Base-by-base conservation (phyloP, 2,888 invertebrate species). In the Lepetodrilus schrolli region DNA sequence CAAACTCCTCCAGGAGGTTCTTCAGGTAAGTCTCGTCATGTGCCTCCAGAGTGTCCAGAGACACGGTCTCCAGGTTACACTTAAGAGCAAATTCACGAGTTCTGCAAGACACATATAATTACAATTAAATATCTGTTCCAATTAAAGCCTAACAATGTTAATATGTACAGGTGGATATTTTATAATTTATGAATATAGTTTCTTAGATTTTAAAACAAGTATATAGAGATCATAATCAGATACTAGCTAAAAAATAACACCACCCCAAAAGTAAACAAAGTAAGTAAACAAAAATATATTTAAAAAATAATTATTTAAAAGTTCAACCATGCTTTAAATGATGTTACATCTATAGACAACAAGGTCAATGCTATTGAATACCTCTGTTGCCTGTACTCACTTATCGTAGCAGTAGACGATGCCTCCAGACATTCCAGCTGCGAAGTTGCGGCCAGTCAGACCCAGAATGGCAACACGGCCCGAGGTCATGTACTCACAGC, bases 401-500 rank as follows among this genome's bases (percentile, higher is more conserved):
- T 91, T 93, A 88, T 99, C 98, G 90, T 96, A 95, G 13, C 99
- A 95, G 90, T 96, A 99, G 0, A 99, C 99, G 81, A 99, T 95
- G 75, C 97, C 97, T 58, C 96, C 96, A 74, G 98, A 98, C 99
- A 99, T 99, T 83, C 99, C 99, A 65, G 99, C 99, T 7, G 98
- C 99, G 92, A 99, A 99, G 92, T 99, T 99, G 78, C 99, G 92
- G 0, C 99, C 99, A 5, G 98, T 98, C 75, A 96, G 93, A 0
- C 98, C 98, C 17, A 99, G 93, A 86, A 99, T 95, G 69, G 99
- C 93, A 78, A 95, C 95, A 75, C 93, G 92, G 74, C 98, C 98
- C 13, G 97, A 98, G 66, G 99, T 99, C 99, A 99, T 99, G 92
- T 99, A 99, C 92, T 99, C 99, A 92, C 99, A 99, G 74, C 98